These are phyloP conservation scores for Cyrtonyx montezumae DNA, from an alignment of 2,113 vertebrate species.

Conservation along the genomic window DNA sequence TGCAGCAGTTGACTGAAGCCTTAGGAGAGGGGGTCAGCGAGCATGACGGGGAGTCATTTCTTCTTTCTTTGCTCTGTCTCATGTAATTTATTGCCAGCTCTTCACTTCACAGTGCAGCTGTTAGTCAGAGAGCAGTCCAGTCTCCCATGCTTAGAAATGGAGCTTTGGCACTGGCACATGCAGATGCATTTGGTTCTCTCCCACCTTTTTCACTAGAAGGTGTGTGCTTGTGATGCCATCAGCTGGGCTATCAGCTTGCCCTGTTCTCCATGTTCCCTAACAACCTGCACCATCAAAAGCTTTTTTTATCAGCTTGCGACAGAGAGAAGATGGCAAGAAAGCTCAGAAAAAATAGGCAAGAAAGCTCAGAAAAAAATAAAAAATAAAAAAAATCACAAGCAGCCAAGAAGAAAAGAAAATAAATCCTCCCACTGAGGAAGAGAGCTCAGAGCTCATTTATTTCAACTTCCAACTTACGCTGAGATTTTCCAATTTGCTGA, in stretches of 20 bases:
- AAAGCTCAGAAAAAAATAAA: neutral
- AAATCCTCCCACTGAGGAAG: neutral
- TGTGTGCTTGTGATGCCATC: neutral
- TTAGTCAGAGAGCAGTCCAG: neutral
- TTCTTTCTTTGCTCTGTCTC: neutral
- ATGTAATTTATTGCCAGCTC: neutral
- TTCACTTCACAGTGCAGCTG: neutral
- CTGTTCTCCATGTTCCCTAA: neutral
- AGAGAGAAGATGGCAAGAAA: neutral
- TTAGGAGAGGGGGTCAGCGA: neutral
- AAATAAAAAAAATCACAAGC: neutral
- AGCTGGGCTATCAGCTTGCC: neutral
- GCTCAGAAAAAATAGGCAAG: neutral
- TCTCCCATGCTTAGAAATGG: neutral
- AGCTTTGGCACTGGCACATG: neutral
- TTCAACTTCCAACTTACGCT: slow-evolving; percentile 35
- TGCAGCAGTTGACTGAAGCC: neutral
- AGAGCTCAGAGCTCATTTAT: slow-evolving; percentile 50
- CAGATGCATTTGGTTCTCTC: neutral
- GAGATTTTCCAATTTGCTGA: slow-evolving; percentile 65
- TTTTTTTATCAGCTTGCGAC: neutral
- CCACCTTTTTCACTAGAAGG: neutral
- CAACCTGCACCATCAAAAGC: neutral
- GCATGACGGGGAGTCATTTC: neutral
- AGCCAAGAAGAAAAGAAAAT: slow-evolving; percentile 41